A percentile compares a stretch with the other conserved stretches of the same genome.
These are phyloP conservation scores for Hemibagrus wyckioides DNA, from an alignment of 2,113 vertebrate species.

Conservation along the genomic window DNA sequence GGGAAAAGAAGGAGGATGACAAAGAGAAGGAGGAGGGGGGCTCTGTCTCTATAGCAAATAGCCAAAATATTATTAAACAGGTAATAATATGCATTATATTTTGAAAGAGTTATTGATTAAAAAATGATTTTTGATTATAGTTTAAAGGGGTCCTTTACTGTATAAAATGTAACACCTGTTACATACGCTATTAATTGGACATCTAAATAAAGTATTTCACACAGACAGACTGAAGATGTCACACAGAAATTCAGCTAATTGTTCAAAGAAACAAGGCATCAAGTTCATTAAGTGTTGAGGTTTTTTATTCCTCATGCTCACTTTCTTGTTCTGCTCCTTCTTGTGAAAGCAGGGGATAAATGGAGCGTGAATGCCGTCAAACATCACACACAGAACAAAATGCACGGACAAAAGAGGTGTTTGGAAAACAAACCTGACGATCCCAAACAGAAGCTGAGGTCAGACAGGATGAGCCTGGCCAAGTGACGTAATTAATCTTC, in stretches of 20 bases:
- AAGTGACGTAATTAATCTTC: neutral
- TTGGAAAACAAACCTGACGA: neutral
- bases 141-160: neutral
- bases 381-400: constrained; percentile 25
- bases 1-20: too few species aligned
- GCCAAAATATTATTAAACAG: neutral
- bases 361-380: neutral
- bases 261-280: neutral
- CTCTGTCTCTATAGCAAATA: neutral
- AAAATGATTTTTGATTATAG: neutral
- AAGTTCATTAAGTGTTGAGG: neutral
- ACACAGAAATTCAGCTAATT: neutral
- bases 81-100: neutral
- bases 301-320: neutral
- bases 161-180: neutral
- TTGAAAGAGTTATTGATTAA: neutral
- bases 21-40: too few species aligned
- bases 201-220: neutral
- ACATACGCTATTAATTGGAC: neutral
- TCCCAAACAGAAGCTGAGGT: constrained; percentile 24
- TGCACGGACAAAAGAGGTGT: neutral
- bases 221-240: neutral
- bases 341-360: neutral
- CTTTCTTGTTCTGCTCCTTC: neutral
- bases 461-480: constrained; percentile 10